Evolutionary conservation across 1,140 invertebrate genomes (phyloP), one percentile per base, ranked within the genome.

Genomic region (Drosophila aff.): DNA sequence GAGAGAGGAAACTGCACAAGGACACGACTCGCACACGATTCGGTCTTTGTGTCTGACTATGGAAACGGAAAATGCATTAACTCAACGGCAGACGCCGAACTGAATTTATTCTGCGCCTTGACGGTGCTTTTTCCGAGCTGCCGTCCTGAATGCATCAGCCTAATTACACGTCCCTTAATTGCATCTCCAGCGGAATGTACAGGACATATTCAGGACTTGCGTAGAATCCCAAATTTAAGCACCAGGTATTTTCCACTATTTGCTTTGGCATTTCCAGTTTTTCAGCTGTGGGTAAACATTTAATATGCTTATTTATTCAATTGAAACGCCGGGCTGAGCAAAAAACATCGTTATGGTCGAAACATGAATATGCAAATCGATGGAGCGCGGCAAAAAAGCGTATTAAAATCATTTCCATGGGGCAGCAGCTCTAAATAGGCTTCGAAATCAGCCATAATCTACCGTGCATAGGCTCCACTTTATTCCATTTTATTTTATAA

Each of bases 301-400:
- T 63, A 63, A 78, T 71, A 71, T 46, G 74, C 58, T 71, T 79
- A 78, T 79, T 78, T 79, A 78, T 78, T 71, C 58, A 71, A 78
- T 63, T 71, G 49, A 28, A 68, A 38, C 43, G 16, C 5, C 40
- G 46, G 6, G 31, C 38, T 21, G 28, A 33, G 47, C 36, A 60
- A 74, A 65, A 76, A 76, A 43, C 38, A 55, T 40, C 13, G 38
- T 23, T 36, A 40, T 33, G 9, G 23, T 18, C 43, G 31, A 43
- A 41, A 69, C 41, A 77, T 77, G 16, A 71, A 79, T 78, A 71
- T 71, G 76, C 52, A 78, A 79, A 79, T 71, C 31, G 44, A 9
- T 33, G n/a, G 7, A 53, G 33, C 13, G 40, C 18, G 7, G 23
- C 15, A 50, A 38, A 33, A 46, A 50, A 57, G 21, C 18, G 15